A percentile compares a stretch with the other conserved stretches of the same genome.
phyloP scores from a whole-genome alignment of 2,113 vertebrate species.

The Taxidea taxus region DNA sequence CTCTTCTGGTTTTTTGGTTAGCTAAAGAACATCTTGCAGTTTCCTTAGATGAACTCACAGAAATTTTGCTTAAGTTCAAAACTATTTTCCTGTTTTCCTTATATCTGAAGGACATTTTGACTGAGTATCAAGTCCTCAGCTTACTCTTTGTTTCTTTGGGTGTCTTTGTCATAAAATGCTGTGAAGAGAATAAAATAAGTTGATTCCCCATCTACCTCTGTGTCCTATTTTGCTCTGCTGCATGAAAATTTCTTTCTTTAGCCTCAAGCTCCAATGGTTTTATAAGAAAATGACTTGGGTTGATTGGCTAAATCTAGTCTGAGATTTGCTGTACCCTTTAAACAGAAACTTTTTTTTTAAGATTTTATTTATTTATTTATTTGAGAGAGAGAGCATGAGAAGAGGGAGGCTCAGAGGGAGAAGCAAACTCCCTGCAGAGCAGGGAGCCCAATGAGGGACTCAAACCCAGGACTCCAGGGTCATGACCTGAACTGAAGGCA shows the following conservation, averaged over 20 bases:
- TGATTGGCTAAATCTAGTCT: neutral
- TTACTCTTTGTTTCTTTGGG: neutral
- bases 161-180: neutral
- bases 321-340: neutral
- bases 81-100: neutral
- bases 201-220: neutral
- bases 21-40: neutral
- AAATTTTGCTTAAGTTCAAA: neutral
- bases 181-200: neutral
- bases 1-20: neutral
- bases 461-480: no score
- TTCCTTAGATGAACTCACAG: neutral
- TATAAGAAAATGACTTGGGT: neutral
- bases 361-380: no score
- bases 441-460: no score
- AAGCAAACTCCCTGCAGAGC: no score
- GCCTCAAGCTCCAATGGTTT: neutral
- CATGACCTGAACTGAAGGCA: no score
- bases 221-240: neutral
- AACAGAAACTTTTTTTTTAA: neutral
- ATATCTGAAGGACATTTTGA: neutral
- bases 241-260: neutral
- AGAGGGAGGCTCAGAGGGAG: no score
- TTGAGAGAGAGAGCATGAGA: no score
- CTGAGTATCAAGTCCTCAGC: neutral